Conservation (phyloP, 2,888 invertebrate genomes). For the Platycheirus rosarum region DNA sequence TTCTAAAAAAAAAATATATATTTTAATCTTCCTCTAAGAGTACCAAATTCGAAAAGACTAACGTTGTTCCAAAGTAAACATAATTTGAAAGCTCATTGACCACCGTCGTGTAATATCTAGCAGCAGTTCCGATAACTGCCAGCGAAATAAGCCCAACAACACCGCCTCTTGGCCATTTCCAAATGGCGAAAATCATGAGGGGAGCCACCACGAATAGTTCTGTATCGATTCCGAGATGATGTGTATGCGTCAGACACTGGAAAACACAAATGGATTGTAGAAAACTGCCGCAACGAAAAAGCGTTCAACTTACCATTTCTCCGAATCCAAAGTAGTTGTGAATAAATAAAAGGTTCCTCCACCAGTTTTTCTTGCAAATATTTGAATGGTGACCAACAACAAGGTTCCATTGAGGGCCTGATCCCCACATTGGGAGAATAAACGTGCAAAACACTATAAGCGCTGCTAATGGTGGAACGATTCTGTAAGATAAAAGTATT, state of each 20-base stretch:
- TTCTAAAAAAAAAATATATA: conserved; percentile 71
- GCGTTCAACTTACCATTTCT: conserved; percentile 84
- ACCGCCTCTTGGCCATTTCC: conserved; percentile 86
- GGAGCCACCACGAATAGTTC: conserved; percentile 87
- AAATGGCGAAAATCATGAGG: conserved; percentile 84
- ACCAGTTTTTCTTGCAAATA: conserved; percentile 87
- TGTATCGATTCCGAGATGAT: conserved; percentile 88
- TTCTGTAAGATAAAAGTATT: conserved; percentile 79
- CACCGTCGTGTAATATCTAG: conserved; percentile 86
- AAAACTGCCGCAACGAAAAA: no score
- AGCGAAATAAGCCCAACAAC: conserved; percentile 82
- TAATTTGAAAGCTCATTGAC: conserved; percentile 86
- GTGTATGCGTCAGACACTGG: conserved; percentile 88
- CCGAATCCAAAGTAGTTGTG: conserved; percentile 89
- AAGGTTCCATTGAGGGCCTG: conserved; percentile 88
- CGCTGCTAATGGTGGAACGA: conserved; percentile 86
- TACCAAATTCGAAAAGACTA: neutral
- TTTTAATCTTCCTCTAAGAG: neutral
- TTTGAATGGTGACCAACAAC: conserved; percentile 87
- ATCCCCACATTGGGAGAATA: conserved; percentile 85
- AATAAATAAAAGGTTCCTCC: conserved; percentile 88
- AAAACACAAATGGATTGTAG: no score
- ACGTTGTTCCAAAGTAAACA: conserved; percentile 85
- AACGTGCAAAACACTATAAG: conserved; percentile 87
- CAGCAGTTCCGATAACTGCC: conserved; percentile 84